A percentile compares a stretch with the other conserved stretches of the same genome.
phyloP scores from a whole-genome alignment of 2,113 vertebrate genomes.

The Tylochromis polylepis region DNA sequence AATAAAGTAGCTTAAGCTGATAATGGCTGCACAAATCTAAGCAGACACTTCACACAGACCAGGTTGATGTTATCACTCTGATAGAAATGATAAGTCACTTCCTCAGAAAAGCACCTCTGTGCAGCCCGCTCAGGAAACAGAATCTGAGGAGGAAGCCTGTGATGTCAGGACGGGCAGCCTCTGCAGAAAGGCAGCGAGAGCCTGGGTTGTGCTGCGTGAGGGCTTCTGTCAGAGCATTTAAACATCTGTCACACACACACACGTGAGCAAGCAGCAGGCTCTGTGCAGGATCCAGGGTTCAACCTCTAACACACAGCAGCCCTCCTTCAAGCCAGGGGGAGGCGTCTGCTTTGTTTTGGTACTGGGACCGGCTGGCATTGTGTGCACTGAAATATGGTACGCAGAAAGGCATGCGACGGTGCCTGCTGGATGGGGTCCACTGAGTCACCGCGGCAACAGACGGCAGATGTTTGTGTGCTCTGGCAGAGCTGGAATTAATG shows the following conservation, averaged over 20 bases:
- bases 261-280: not conserved
- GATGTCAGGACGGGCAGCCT: not conserved
- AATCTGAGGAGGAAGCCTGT: not conserved
- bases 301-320: not conserved
- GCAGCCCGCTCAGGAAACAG: not conserved
- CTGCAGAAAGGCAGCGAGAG: not conserved
- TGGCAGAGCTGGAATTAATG: constrained; percentile 46
- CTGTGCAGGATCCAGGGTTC: not conserved
- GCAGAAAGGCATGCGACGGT: not conserved
- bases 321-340: not conserved
- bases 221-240: not conserved
- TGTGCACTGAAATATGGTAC: not conserved
- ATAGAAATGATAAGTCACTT: not conserved
- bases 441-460: constrained; percentile 3
- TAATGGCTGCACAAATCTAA: not conserved
- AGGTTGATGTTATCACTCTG: not conserved
- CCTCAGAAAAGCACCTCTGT: not conserved
- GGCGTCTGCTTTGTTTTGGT: not conserved
- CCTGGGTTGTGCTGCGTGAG: not conserved
- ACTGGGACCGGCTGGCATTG: not conserved
- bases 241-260: constrained; percentile 1
- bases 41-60: not conserved
- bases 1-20: not conserved
- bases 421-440: not conserved
- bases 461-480: constrained; percentile 32